phyloP scores from a whole-genome alignment of 1,140 invertebrate genomes.

The Drosophila prosaltans region DNA sequence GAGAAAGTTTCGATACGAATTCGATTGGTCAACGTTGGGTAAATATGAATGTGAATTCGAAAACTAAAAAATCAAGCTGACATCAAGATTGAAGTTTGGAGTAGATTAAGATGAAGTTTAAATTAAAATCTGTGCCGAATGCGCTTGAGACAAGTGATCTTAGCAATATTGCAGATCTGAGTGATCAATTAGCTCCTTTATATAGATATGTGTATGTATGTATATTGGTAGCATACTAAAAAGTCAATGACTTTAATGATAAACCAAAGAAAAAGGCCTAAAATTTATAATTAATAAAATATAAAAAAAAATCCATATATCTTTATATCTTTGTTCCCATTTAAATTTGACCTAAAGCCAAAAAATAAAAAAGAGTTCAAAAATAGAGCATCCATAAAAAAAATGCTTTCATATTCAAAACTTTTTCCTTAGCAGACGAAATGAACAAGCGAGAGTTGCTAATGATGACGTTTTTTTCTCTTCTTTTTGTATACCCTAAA shows the following conservation, averaged over 20 bases:
- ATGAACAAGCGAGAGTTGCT: conserved; percentile 68
- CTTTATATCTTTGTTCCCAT: conserved; percentile 38
- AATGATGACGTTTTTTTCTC: conserved; percentile 47
- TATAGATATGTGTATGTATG: too few relatives aligned
- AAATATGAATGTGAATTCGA: conserved; percentile 1
- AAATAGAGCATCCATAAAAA: conserved; percentile 29
- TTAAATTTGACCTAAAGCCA: conserved; percentile 45
- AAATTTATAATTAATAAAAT: too few relatives aligned
- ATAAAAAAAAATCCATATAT: too few relatives aligned
- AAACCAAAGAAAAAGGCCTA: neutral
- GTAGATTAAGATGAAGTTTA: neutral
- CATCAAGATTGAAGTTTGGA: neutral
- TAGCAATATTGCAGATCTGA: too few relatives aligned
- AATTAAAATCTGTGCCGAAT: neutral
- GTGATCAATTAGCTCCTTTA: too few relatives aligned
- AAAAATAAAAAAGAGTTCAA: neutral
- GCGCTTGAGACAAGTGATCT: too few relatives aligned
- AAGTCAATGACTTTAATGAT: neutral
- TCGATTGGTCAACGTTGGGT: conserved; percentile 16
- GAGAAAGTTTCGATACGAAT: conserved; percentile 46
- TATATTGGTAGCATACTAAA: too few relatives aligned
- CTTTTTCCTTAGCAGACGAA: conserved; percentile 16
- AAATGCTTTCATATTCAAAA: conserved; percentile 63
- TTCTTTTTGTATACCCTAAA: conserved; percentile 21
- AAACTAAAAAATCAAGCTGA: neutral